phyloP scores from a whole-genome alignment of 1,140 invertebrate genomes.

The Thereuonema tuberculata region DNA sequence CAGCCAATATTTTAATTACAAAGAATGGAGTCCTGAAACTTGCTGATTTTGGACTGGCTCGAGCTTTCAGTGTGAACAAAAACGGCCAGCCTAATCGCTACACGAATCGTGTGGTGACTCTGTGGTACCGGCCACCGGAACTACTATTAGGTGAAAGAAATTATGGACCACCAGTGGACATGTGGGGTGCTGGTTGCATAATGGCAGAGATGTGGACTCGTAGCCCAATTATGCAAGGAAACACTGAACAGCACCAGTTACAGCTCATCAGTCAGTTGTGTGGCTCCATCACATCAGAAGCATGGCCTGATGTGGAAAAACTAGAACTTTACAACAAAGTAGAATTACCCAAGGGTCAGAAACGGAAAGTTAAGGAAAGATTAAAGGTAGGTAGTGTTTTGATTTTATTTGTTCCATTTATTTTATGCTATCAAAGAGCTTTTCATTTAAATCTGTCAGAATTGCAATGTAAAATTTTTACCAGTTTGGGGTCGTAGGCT shows the following conservation, averaged over 20 bases:
- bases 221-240: slow-evolving; percentile 61
- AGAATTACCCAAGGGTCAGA: slow-evolving; percentile 80
- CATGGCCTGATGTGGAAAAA: slow-evolving; percentile 89
- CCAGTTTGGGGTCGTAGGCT: too few relatives aligned
- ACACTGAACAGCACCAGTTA: slow-evolving; percentile 90
- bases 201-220: slow-evolving; percentile 99
- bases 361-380: slow-evolving; percentile 77
- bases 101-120: slow-evolving; percentile 92
- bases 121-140: slow-evolving; percentile 94
- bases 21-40: slow-evolving; percentile 88
- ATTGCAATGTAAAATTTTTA: too few relatives aligned
- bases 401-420: too few relatives aligned
- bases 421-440: too few relatives aligned
- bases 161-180: slow-evolving; percentile 91
- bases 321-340: slow-evolving; percentile 84
- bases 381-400: slow-evolving; percentile 42
- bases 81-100: slow-evolving; percentile 75
- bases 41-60: slow-evolving; percentile 82
- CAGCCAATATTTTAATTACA: slow-evolving; percentile 95
- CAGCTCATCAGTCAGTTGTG: slow-evolving; percentile 90
- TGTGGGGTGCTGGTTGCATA: slow-evolving; percentile 97
- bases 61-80: slow-evolving; percentile 82
- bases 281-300: slow-evolving; percentile 84
- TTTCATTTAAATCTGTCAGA: too few relatives aligned
- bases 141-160: slow-evolving; percentile 79